These are phyloP conservation scores for Phyllopteryx taeniolatus DNA, from an alignment of 2,113 vertebrate species.

Conservation along the genomic window DNA sequence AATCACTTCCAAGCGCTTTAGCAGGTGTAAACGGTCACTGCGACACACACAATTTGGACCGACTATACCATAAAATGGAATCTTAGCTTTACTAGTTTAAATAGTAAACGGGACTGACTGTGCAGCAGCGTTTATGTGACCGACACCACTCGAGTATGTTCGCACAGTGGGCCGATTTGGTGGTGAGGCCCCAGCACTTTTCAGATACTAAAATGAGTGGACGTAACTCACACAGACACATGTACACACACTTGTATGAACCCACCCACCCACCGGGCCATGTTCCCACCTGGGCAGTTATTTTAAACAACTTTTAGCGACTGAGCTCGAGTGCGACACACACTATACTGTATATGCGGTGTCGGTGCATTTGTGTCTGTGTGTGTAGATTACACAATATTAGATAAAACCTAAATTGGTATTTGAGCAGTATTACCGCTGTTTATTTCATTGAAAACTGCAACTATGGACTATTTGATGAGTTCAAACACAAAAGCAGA, in stretches of 20 bases:
- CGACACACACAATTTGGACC: slow-evolving; percentile 22
- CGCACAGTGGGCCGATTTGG: slow-evolving; percentile 21
- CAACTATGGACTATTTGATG: no score
- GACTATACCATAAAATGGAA: slow-evolving; percentile 47
- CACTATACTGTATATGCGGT: no score
- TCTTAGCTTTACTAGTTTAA: slow-evolving; percentile 60
- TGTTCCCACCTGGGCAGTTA: slow-evolving; percentile 63
- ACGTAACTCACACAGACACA: slow-evolving; percentile 11
- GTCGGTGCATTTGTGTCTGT: not conserved
- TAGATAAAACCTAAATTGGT: no score
- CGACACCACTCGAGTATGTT: slow-evolving; percentile 45
- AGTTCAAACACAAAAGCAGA: no score
- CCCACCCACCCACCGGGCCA: slow-evolving; percentile 12
- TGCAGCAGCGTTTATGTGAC: slow-evolving; percentile 60
- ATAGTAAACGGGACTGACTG: slow-evolving; percentile 50
- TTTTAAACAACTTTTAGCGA: slow-evolving; percentile 51
- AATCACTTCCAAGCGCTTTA: slow-evolving; percentile 45
- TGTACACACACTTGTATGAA: slow-evolving; percentile 7
- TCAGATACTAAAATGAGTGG: slow-evolving; percentile 51
- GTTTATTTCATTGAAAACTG: no score
- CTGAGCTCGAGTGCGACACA: slow-evolving; percentile 14
- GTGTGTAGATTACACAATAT: no score
- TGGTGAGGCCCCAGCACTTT: slow-evolving; percentile 14
- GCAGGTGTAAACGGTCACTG: slow-evolving; percentile 46
- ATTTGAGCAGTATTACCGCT: no score